Base-by-base conservation (phyloP, 2,113 vertebrate species). In the Tauraco erythrolophus region DNA sequence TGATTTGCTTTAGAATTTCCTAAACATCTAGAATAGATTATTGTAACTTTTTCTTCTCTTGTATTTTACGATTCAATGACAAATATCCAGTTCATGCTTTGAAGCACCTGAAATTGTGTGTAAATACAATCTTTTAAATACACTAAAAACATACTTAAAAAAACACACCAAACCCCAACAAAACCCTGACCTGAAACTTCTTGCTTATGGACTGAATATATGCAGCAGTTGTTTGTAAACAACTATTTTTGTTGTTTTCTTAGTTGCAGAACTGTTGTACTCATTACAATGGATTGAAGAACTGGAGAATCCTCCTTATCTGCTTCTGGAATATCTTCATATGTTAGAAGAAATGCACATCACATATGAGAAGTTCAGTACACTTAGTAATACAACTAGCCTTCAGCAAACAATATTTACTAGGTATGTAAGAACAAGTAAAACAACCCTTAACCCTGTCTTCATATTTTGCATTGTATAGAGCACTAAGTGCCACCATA, bases 271-370 rank as follows among this genome's bases (percentile, higher is more conserved):
- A 74, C 95, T 99, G 57, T 97, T 99, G 23, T 99, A 99, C 83
- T 98, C 99, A 0, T 96, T 99, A 88, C 99, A 99, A 97, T 99
- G 99, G 99, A 99, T 99, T 98, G 98, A 99, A 94, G 99, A 99
- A 96, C 92, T 99, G 39, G 98, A 98, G 64, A 98, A 96, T 72
- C 97, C 97, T 30, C 98, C 99, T 22, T 2, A 58, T 9, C 48
- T 97, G 19, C 97, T 99, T 69, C 95, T 97, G 30, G 98, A 98
- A 22, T 99, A 98, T 95, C 94, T 97, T 96, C 97, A 83, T 46
- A 98, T 99, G 96, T 98, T 99, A 61, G 97, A 98, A 78, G 98
- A 98, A 66, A 98, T 98, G 98, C 96, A 96, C 25, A 95, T 99
- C 70, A 98, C 98, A 0, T 97, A 96, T 48, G 97, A 98, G 37